phyloP scores from a whole-genome alignment of 2,797 vertebrate genomes.

The Crocodylus rhombifer region DNA sequence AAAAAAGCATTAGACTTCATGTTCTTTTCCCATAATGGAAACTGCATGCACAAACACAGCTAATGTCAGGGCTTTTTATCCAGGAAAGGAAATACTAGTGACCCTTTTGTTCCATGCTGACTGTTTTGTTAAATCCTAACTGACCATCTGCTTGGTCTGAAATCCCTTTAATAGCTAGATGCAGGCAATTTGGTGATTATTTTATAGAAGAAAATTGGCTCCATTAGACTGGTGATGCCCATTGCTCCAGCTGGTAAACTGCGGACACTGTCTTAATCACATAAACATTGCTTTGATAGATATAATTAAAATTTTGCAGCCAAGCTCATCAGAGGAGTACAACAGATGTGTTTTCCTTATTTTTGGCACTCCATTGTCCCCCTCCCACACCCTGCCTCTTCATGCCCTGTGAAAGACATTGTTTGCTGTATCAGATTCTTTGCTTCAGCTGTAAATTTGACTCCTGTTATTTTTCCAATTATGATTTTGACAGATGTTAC shows the following conservation, averaged over 20 bases:
- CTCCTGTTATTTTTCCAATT: constrained; percentile 10
- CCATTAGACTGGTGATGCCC: neutral
- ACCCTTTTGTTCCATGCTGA: neutral
- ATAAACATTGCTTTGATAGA: neutral
- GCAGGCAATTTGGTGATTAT: constrained; percentile 6
- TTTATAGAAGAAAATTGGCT: constrained; percentile 10
- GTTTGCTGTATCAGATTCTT: constrained; percentile 19
- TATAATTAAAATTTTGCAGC: neutral
- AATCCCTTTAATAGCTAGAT: constrained; percentile 22
- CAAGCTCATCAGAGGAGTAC: neutral
- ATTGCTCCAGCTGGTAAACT: constrained; percentile 31
- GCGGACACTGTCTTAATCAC: neutral
- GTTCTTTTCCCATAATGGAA: neutral
- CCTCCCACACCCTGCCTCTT: neutral
- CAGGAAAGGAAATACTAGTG: neutral
- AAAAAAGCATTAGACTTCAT: neutral
- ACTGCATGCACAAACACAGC: neutral
- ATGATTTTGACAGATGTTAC: accelerated
- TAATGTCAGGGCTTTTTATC: neutral
- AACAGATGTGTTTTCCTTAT: constrained; percentile 40
- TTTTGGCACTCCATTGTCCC: neutral
- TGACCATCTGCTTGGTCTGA: constrained; percentile 43
- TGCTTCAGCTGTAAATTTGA: neutral
- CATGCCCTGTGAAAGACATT: neutral
- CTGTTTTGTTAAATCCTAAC: constrained; percentile 39